These are phyloP conservation scores for Sinonovacula constricta DNA, from an alignment of 1,140 invertebrate genomes.

Conservation along the genomic window DNA sequence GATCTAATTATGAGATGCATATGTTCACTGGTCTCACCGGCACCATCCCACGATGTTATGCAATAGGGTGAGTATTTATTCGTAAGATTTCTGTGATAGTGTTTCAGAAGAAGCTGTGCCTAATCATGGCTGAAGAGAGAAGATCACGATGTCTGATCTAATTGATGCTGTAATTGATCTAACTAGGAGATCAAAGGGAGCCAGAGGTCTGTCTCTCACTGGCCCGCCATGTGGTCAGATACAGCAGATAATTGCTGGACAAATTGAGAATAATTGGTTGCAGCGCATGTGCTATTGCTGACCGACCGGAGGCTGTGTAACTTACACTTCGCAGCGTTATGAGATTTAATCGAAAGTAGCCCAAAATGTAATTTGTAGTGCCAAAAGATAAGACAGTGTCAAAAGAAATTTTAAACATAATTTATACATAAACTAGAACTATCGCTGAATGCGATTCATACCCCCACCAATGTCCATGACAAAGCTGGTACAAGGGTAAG, in stretches of 20 bases:
- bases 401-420: too few species aligned
- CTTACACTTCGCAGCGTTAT: background rate
- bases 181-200: constrained; percentile 16
- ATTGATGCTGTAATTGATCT: constrained; percentile 32
- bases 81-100: background rate
- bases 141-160: constrained; percentile 6
- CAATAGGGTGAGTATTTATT: background rate
- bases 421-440: too few species aligned
- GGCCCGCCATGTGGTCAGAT: constrained; percentile 1
- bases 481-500: too few species aligned
- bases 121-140: background rate
- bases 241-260: constrained; percentile 15
- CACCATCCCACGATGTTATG: background rate
- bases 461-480: too few species aligned
- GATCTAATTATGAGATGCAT: background rate
- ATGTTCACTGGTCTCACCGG: too few species aligned
- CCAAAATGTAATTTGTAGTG: background rate
- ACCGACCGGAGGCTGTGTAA: too few species aligned
- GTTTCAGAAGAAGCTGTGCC: background rate
- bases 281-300: too few species aligned
- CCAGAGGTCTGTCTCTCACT: background rate
- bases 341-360: background rate
- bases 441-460: too few species aligned
- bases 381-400: background rate
- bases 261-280: background rate